Percentiles rank a stretch among this genome's conserved stretches.
Evolutionary conservation across 2,113 vertebrate species (phyloP).

Genomic region (Cephalopholis sonnerati): DNA sequence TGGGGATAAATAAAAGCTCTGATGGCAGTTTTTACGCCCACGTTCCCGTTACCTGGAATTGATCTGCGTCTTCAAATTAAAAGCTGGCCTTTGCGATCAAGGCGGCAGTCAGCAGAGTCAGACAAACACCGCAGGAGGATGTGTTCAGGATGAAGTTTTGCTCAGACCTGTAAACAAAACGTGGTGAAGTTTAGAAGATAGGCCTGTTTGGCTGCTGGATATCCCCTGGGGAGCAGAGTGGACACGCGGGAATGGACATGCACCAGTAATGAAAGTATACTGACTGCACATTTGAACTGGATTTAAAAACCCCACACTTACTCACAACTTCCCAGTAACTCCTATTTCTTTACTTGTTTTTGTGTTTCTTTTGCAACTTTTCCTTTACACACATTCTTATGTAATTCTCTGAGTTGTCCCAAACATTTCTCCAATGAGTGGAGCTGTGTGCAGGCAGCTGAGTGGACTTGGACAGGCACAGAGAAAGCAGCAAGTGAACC

Average conservation of each 20-base stretch:
- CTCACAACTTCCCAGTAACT: not conserved
- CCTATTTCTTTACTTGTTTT: not conserved
- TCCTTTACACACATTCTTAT: slow-evolving; percentile 9
- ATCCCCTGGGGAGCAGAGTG: not conserved
- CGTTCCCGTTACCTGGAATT: slow-evolving; percentile 13
- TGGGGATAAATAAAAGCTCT: slow-evolving; percentile 30
- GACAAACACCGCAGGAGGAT: slow-evolving; percentile 1
- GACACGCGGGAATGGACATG: not conserved
- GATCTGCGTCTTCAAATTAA: slow-evolving; percentile 1
- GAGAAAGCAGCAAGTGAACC: slow-evolving; percentile 50
- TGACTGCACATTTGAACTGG: not conserved
- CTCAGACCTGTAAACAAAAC: slow-evolving; percentile 41
- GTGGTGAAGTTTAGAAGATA: not conserved
- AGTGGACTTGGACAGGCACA: slow-evolving; percentile 41
- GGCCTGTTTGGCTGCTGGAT: too few species aligned
- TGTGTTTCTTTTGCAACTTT: not conserved
- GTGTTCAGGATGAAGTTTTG: slow-evolving; percentile 44
- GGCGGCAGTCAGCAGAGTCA: not conserved
- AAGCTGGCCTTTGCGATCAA: not conserved
- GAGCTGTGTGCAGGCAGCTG: slow-evolving; percentile 19
- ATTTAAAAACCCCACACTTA: not conserved
- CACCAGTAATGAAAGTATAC: not conserved
- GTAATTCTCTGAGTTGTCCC: not conserved
- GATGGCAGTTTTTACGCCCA: slow-evolving; percentile 1
- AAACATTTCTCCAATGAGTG: slow-evolving; percentile 48